phyloP scores from a whole-genome alignment of 1,140 invertebrate species.

The Oedothorax gibbosus region DNA sequence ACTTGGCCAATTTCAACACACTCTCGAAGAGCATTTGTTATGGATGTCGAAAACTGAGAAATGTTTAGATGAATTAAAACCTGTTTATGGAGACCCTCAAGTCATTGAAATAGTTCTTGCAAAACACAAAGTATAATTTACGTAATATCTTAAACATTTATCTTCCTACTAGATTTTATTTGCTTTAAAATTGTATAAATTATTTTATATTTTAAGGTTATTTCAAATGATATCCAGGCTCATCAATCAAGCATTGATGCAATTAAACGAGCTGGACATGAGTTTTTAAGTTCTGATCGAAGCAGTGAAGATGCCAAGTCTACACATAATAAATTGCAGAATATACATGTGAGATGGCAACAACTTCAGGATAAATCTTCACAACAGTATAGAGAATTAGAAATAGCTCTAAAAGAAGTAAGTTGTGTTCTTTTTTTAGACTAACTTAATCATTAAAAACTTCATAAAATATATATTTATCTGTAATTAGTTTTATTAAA shows the following conservation, averaged over 20 bases:
- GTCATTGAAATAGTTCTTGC: conserved; percentile 95
- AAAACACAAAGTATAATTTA: conserved; percentile 81
- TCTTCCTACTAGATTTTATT: background rate
- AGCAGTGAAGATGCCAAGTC: conserved; percentile 87
- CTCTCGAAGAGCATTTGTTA: conserved; percentile 89
- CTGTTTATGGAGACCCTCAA: conserved; percentile 87
- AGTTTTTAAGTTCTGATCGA: conserved; percentile 88
- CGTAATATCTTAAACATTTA: background rate
- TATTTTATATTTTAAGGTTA: conserved; percentile 67
- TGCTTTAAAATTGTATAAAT: background rate
- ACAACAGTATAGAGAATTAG: conserved; percentile 86
- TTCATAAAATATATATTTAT: no score
- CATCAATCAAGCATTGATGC: conserved; percentile 96
- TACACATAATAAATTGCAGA: conserved; percentile 88
- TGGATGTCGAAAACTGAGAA: conserved; percentile 92
- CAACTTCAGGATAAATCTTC: conserved; percentile 87
- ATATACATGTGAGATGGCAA: conserved; percentile 89
- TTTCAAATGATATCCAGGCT: conserved; percentile 96
- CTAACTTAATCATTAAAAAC: no score
- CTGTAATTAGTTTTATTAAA: no score
- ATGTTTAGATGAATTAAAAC: conserved; percentile 87
- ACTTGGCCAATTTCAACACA: conserved; percentile 97
- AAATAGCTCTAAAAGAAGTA: conserved; percentile 84
- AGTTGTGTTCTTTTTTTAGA: background rate
- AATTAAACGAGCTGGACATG: conserved; percentile 87